Conservation (phyloP, 1,140 invertebrate genomes). For the Pararge aegeria region DNA sequence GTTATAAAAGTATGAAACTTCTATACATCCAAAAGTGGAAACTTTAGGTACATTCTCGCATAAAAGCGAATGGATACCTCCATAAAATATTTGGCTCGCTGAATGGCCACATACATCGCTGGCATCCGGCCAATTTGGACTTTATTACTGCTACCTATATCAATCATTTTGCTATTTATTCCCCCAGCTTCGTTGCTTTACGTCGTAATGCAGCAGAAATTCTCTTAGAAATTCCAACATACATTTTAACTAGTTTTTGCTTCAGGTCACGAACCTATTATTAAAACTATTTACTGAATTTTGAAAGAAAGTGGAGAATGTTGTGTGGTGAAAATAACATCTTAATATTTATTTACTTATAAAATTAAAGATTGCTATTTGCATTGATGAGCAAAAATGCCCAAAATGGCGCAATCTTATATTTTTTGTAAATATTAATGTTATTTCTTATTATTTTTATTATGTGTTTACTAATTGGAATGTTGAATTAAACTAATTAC, state of each 20-base stretch:
- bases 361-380: no score
- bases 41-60: conserved; percentile 8
- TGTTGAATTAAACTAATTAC: no score
- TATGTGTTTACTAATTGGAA: no score
- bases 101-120: conserved; percentile 17
- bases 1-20: neutral
- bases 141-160: conserved; percentile 35
- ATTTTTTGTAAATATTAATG: no score
- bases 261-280: neutral
- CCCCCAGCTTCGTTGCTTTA: conserved; percentile 14
- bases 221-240: conserved; percentile 9
- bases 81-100: conserved; percentile 15
- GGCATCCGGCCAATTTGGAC: conserved; percentile 32
- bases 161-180: conserved; percentile 27
- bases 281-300: neutral
- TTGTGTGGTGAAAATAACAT: neutral
- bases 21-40: conserved; percentile 4
- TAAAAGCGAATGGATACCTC: conserved; percentile 16
- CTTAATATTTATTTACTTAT: no score
- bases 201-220: conserved; percentile 11
- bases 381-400: no score
- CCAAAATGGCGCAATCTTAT: no score
- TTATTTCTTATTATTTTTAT: no score
- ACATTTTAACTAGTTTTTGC: conserved; percentile 9
- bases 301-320: neutral